Conservation (phyloP, 2,113 vertebrate genomes). For the Pomatostomus ruficeps region DNA sequence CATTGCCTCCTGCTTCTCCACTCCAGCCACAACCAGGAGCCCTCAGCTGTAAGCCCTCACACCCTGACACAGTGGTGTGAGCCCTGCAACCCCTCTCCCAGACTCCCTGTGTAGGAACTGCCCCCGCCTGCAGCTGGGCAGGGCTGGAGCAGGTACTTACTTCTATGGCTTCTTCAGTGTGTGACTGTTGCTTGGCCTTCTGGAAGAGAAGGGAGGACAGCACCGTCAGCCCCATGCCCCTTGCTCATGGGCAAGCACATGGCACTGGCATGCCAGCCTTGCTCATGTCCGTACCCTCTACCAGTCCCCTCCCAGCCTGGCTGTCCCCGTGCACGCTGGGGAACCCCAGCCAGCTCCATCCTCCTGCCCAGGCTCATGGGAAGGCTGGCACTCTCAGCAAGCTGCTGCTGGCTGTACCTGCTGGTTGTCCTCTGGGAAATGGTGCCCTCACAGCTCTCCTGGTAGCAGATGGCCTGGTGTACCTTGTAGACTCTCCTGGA, state of each 20-base stretch:
- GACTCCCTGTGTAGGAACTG: accelerated
- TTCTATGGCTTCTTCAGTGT: constrained; percentile 64
- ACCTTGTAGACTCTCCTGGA: constrained; percentile 87
- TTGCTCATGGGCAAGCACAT: accelerated
- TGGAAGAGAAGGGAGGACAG: constrained; percentile 48
- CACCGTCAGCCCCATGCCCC: accelerated
- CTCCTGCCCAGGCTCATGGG: not conserved
- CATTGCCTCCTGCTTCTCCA: not conserved
- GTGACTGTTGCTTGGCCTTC: constrained; percentile 65
- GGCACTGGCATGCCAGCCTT: accelerated
- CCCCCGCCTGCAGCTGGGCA: not conserved
- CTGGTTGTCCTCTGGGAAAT: constrained; percentile 57
- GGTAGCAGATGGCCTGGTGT: constrained; percentile 87
- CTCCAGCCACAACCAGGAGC: not conserved
- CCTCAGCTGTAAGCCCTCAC: accelerated
- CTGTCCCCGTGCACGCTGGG: accelerated
- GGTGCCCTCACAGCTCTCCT: constrained; percentile 83
- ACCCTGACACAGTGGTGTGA: accelerated
- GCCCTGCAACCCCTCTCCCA: not conserved
- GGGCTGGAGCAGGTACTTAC: not conserved
- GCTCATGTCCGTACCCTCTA: not conserved
- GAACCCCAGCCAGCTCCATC: not conserved
- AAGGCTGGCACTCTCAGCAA: accelerated
- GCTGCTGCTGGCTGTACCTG: constrained; percentile 61
- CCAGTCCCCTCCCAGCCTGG: not conserved